Percentiles rank a stretch among this genome's conserved stretches.
These are phyloP conservation scores for Ichneumon xanthorius DNA, from an alignment of 2,888 invertebrate species.

Conservation along the genomic window DNA sequence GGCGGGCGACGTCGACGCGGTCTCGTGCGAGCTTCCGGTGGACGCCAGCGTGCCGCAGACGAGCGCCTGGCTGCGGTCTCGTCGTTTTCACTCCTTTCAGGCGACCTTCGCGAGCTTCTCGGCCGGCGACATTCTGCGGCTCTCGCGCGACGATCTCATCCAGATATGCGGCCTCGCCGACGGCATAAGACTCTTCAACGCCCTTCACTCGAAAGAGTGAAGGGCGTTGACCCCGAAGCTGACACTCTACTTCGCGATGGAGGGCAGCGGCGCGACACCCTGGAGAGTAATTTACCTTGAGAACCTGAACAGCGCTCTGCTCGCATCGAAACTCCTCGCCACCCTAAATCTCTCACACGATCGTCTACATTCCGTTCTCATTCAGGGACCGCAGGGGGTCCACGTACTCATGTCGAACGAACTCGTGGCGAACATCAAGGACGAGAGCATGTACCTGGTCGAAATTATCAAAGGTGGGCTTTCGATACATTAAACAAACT, in stretches of 20 bases:
- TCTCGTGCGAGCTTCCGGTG: conserved; percentile 85
- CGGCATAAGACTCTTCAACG: conserved; percentile 96
- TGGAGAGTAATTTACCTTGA: conserved; percentile 94
- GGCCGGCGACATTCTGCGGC: conserved; percentile 94
- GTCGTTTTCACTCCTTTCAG: conserved; percentile 92
- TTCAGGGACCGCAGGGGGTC: conserved; percentile 94
- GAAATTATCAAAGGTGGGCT: conserved; percentile 86
- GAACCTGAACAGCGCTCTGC: conserved; percentile 77
- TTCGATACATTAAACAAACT: background rate
- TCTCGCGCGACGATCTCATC: conserved; percentile 96
- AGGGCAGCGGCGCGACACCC: conserved; percentile 87
- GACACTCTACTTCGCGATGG: conserved; percentile 93
- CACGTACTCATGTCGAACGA: conserved; percentile 94
- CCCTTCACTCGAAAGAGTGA: conserved; percentile 93
- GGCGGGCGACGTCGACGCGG: conserved; percentile 3
- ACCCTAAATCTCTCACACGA: conserved; percentile 80
- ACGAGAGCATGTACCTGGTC: conserved; percentile 90
- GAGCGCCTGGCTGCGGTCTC: conserved; percentile 91
- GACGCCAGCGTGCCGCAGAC: conserved; percentile 91
- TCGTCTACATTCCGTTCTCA: conserved; percentile 86
- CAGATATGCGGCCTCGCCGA: conserved; percentile 98
- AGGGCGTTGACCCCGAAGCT: conserved; percentile 91
- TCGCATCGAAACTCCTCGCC: conserved; percentile 79
- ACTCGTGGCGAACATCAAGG: conserved; percentile 92
- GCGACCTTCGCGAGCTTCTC: conserved; percentile 94